A percentile compares a stretch with the other conserved stretches of the same genome.
Conservation (phyloP, 2,113 vertebrate genomes). For the Cephalopholis sonnerati region DNA sequence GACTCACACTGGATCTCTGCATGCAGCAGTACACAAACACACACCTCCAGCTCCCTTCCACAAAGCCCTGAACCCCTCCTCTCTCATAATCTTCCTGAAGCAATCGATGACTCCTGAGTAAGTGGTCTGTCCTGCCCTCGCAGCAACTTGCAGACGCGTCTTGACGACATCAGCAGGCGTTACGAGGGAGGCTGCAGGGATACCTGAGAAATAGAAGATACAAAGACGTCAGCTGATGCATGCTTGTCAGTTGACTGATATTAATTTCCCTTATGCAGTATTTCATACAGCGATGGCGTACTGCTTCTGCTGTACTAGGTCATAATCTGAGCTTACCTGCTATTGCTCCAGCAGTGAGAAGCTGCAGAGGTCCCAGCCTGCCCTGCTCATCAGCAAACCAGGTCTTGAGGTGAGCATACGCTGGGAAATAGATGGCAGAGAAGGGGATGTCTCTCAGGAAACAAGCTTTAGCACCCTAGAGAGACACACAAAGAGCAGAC, state of each 20-base stretch:
- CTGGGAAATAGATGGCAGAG: constrained; percentile 99
- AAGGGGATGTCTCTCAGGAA: constrained; percentile 99
- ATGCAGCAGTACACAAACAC: constrained; percentile 24
- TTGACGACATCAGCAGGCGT: constrained; percentile 99
- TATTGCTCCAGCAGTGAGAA: constrained; percentile 95
- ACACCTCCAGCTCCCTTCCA: constrained; percentile 98
- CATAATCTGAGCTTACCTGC: constrained; percentile 88
- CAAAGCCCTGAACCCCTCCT: constrained; percentile 93
- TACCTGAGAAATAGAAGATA: constrained; percentile 83
- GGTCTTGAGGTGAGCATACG: constrained; percentile 94
- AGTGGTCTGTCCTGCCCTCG: constrained; percentile 95
- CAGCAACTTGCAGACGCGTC: constrained; percentile 97
- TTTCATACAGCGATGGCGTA: not conserved
- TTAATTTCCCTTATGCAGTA: not conserved
- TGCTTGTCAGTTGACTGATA: not conserved
- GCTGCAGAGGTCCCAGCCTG: constrained; percentile 91
- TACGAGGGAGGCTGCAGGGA: constrained; percentile 97
- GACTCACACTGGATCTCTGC: accelerated
- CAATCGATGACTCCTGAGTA: constrained; percentile 95
- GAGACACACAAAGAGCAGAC: constrained; percentile 15
- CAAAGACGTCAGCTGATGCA: not conserved
- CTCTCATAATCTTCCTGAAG: constrained; percentile 93
- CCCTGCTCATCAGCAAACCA: constrained; percentile 93
- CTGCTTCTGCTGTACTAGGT: not conserved
- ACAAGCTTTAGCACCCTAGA: constrained; percentile 97